Evolutionary conservation across 2,797 vertebrate species (phyloP).

Genomic region (Muscicapa comitata): DNA sequence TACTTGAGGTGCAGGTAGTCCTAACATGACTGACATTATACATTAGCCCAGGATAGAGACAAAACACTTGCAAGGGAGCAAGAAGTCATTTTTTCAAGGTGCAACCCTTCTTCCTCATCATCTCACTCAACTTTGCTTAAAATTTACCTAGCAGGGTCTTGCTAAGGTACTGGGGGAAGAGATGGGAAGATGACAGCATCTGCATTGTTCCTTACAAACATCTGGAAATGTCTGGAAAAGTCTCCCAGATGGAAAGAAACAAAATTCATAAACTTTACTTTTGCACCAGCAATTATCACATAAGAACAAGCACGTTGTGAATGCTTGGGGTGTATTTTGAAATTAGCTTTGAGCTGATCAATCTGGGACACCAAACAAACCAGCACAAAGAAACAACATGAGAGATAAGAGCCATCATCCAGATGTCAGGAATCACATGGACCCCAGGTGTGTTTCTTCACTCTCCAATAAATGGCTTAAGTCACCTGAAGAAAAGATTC

Average conservation of each 20-base stretch:
- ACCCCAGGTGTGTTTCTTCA: background rate
- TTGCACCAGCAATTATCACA: slow-evolving; percentile 19
- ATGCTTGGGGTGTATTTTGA: slow-evolving; percentile 4
- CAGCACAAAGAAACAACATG: background rate
- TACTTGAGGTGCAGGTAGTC: background rate
- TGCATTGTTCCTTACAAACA: background rate
- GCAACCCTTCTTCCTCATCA: background rate
- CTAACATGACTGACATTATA: background rate
- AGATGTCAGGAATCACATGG: background rate
- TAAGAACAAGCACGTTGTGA: slow-evolving; percentile 17
- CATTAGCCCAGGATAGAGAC: background rate
- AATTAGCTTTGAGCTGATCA: background rate
- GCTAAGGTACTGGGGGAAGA: background rate
- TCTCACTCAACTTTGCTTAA: background rate
- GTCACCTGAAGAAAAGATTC: background rate
- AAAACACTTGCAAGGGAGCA: background rate
- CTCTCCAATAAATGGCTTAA: background rate
- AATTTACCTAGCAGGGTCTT: background rate
- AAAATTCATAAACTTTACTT: background rate
- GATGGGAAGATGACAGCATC: background rate
- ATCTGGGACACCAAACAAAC: background rate
- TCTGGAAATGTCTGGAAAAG: background rate
- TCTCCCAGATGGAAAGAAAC: slow-evolving; percentile 2
- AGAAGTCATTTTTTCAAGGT: background rate
- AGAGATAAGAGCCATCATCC: background rate